Evolutionary conservation across 2,113 vertebrate genomes (phyloP).

Genomic region (Podilymbus podiceps): DNA sequence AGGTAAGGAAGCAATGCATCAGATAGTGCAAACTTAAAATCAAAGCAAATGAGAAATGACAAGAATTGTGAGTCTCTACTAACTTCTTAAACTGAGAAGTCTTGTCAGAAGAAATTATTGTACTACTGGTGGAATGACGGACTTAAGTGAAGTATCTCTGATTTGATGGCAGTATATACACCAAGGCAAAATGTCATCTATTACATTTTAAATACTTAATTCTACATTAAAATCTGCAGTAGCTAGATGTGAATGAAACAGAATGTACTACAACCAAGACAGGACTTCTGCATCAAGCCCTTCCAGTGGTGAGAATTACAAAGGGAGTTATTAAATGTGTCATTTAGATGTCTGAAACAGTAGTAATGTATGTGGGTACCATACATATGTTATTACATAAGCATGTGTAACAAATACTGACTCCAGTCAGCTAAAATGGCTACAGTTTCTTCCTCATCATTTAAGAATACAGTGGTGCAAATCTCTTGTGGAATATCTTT

Average conservation of each 20-base stretch:
- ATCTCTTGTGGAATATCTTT: background rate
- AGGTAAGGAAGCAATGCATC: background rate
- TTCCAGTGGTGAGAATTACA: background rate
- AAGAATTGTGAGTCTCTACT: background rate
- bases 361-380: background rate
- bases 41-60: background rate
- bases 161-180: background rate
- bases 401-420: background rate
- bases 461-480: background rate
- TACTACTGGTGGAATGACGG: background rate
- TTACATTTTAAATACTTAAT: background rate
- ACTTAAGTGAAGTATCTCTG: background rate
- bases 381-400: accelerated
- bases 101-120: background rate
- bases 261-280: background rate
- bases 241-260: background rate
- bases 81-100: background rate
- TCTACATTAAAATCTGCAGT: background rate
- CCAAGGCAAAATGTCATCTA: background rate
- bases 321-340: background rate
- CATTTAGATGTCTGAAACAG: background rate
- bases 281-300: background rate
- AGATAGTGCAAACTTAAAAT: background rate
- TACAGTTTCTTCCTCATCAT: background rate
- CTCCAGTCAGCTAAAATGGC: background rate